These are phyloP conservation scores for Pterostichus niger DNA, from an alignment of 2,888 invertebrate genomes.

Conservation along the genomic window DNA sequence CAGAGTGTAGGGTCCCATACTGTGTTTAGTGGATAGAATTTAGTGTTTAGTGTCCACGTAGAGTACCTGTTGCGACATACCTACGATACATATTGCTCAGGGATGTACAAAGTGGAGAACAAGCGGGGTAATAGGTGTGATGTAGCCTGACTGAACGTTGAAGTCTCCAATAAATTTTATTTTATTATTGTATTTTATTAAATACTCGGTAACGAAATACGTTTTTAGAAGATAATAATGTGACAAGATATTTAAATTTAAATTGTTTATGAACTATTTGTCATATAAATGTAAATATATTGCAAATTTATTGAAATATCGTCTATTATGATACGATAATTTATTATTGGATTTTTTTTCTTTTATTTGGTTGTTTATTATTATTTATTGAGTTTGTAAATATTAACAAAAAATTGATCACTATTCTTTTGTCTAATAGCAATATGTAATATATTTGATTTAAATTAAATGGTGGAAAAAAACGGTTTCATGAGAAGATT, in stretches of 20 bases:
- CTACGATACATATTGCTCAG: conserved; percentile 34
- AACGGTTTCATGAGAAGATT: too few relatives aligned
- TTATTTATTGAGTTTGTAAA: too few relatives aligned
- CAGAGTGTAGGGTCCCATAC: conserved; percentile 16
- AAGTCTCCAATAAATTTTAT: conserved; percentile 6
- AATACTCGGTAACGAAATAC: neutral
- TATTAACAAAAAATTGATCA: too few relatives aligned
- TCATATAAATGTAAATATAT: too few relatives aligned
- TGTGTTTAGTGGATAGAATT: conserved; percentile 24
- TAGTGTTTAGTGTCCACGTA: conserved; percentile 9
- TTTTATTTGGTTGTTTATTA: too few relatives aligned
- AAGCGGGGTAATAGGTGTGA: neutral
- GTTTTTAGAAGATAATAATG: neutral
- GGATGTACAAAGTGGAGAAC: conserved; percentile 14
- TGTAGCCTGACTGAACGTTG: conserved; percentile 29
- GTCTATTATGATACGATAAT: too few relatives aligned
- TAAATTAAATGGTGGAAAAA: too few relatives aligned
- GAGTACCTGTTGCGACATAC: conserved; percentile 41
- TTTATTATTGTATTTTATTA: neutral
- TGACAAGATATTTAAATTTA: neutral
- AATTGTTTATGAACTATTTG: neutral
- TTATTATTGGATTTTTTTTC: too few relatives aligned
- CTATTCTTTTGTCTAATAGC: too few relatives aligned
- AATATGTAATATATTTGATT: too few relatives aligned
- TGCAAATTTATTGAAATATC: too few relatives aligned